Conservation (phyloP, 2,888 invertebrate genomes). For the Sclerodermus sp. region DNA sequence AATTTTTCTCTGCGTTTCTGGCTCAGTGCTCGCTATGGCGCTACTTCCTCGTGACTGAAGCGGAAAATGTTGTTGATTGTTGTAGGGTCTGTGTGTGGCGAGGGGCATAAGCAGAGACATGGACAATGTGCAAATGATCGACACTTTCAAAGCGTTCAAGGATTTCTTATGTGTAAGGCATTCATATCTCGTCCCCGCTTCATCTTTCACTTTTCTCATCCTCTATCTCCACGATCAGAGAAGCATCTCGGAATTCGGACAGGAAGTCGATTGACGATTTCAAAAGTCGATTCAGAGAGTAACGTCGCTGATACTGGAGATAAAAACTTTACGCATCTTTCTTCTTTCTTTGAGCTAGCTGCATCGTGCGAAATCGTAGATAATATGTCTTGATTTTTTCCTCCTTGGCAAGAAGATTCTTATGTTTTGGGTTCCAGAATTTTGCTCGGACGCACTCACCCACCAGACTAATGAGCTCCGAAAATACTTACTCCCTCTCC, state of each 20-base stretch:
- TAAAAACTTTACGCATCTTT: neutral
- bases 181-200: conserved; percentile 26
- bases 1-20: neutral
- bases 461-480: conserved; percentile 56
- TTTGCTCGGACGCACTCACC: conserved; percentile 56
- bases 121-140: conserved; percentile 58
- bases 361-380: too few species aligned
- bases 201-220: conserved; percentile 3
- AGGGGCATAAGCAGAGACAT: conserved; percentile 55
- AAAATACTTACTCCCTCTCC: conserved; percentile 55
- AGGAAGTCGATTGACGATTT: too few species aligned
- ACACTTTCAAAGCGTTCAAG: conserved; percentile 58
- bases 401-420: too few species aligned
- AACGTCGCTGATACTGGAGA: neutral
- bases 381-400: too few species aligned
- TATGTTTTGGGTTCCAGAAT: conserved; percentile 45
- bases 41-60: conserved; percentile 41
- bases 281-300: too few species aligned
- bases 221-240: too few species aligned
- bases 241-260: too few species aligned
- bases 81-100: conserved; percentile 55
- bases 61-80: conserved; percentile 54
- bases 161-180: conserved; percentile 58
- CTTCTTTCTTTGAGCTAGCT: neutral
- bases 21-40: neutral